Conservation (phyloP, 2,113 vertebrate species). For the Alosa alosa region DNA sequence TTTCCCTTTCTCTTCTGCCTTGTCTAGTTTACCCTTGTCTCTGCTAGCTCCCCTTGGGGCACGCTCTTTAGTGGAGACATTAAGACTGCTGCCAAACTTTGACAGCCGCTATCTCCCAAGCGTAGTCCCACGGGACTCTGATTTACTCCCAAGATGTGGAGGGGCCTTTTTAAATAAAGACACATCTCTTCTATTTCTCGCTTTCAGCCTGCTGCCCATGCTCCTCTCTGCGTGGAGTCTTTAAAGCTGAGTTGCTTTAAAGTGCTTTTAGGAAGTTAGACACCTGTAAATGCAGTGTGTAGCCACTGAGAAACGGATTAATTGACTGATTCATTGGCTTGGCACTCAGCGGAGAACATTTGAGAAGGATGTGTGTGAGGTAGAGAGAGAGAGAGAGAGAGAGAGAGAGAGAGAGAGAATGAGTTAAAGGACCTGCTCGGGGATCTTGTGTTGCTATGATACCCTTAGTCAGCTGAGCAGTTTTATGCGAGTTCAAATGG, state of each 20-base stretch:
- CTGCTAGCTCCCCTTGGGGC: neutral
- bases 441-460: neutral
- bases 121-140: neutral
- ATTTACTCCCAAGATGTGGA: neutral
- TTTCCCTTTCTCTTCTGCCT: neutral
- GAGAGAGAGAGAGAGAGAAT: neutral
- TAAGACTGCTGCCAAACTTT: constrained; percentile 11
- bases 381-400: neutral
- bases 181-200: neutral
- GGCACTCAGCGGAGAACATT: neutral
- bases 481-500: neutral
- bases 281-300: too few species aligned
- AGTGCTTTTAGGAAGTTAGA: too few species aligned
- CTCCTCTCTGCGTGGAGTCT: neutral
- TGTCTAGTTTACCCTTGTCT: neutral
- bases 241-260: too few species aligned
- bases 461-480: neutral
- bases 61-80: constrained; percentile 7
- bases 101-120: neutral
- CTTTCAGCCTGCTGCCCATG: neutral
- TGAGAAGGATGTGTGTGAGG: neutral
- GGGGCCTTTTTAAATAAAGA: constrained; percentile 1
- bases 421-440: neutral
- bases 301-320: too few species aligned
- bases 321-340: too few species aligned